Conservation (phyloP, 2,888 invertebrate species). For the Tachina fera region DNA sequence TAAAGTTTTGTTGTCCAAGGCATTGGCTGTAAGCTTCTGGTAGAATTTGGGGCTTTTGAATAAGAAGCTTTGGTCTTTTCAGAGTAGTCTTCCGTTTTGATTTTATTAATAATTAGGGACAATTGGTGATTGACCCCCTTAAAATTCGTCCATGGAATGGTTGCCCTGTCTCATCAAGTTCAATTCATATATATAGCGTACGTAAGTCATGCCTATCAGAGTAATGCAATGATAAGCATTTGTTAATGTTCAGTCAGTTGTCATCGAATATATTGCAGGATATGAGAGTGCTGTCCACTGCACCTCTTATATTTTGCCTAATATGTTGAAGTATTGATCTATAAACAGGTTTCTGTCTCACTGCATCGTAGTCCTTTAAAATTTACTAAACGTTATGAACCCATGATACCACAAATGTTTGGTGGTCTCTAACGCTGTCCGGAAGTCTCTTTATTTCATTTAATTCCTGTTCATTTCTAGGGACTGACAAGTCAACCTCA, state of each 20-base stretch:
- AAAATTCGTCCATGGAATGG: constrained; percentile 51
- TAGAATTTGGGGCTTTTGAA: constrained; percentile 27
- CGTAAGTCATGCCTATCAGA: constrained; percentile 71
- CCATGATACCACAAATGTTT: constrained; percentile 66
- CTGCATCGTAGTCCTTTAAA: constrained; percentile 58
- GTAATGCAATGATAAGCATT: constrained; percentile 70
- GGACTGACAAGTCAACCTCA: neutral
- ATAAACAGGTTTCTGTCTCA: constrained; percentile 60
- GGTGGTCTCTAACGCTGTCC: constrained; percentile 62
- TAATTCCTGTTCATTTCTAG: constrained; percentile 42
- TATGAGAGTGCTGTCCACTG: constrained; percentile 56
- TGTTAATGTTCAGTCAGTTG: constrained; percentile 69
- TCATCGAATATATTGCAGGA: constrained; percentile 66
- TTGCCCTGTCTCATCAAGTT: constrained; percentile 14
- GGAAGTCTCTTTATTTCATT: constrained; percentile 49
- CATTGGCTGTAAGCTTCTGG: constrained; percentile 47
- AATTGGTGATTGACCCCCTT: constrained; percentile 15
- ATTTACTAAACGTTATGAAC: constrained; percentile 60
- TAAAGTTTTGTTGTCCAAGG: constrained; percentile 39
- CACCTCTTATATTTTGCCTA: constrained; percentile 59
- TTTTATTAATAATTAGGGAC: constrained; percentile 70
- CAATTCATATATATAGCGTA: constrained; percentile 69
- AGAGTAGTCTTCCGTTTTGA: constrained; percentile 70
- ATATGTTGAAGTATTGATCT: constrained; percentile 63
- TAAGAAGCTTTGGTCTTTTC: neutral